These are phyloP conservation scores for Platichthys flesus DNA, from an alignment of 2,113 vertebrate species.

Conservation along the genomic window DNA sequence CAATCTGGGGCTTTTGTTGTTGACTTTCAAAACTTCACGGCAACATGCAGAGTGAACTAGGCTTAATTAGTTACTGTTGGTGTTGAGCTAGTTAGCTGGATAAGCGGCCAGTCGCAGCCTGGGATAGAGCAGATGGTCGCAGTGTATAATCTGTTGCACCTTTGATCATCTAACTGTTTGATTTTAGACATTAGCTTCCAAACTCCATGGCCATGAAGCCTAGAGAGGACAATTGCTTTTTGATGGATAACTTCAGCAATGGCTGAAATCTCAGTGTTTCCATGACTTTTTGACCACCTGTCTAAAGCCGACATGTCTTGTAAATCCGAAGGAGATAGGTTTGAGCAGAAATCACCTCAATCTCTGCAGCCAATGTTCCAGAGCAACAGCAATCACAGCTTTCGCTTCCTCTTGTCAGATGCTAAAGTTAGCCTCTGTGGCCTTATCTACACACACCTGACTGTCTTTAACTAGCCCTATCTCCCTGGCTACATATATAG, in stretches of 20 bases:
- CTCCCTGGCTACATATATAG: slow-evolving; percentile 53
- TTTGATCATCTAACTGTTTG: background rate
- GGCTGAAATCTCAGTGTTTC: slow-evolving; percentile 18
- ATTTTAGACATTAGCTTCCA: background rate
- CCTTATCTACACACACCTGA: slow-evolving; percentile 69
- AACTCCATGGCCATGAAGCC: slow-evolving; percentile 19
- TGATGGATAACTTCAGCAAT: slow-evolving; percentile 31
- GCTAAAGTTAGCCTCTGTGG: slow-evolving; percentile 54
- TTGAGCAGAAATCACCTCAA: slow-evolving; percentile 42
- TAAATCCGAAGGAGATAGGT: slow-evolving; percentile 18
- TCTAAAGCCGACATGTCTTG: slow-evolving; percentile 28
- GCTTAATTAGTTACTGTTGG: too few species aligned
- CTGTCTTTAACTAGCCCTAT: slow-evolving; percentile 56
- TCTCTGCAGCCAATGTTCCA: slow-evolving; percentile 43
- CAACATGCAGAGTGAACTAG: too few species aligned
- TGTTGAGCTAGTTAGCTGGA: background rate
- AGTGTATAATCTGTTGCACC: background rate
- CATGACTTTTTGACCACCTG: slow-evolving; percentile 25
- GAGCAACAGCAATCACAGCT: slow-evolving; percentile 38
- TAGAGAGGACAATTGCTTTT: slow-evolving; percentile 17
- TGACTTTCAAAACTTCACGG: too few species aligned
- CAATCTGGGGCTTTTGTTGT: too few species aligned
- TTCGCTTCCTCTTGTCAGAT: slow-evolving; percentile 44
- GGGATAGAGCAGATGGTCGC: background rate
- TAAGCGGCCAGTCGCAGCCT: background rate